These are phyloP conservation scores for Ahaetulla prasina DNA, from an alignment of 2,113 vertebrate genomes.

Conservation along the genomic window DNA sequence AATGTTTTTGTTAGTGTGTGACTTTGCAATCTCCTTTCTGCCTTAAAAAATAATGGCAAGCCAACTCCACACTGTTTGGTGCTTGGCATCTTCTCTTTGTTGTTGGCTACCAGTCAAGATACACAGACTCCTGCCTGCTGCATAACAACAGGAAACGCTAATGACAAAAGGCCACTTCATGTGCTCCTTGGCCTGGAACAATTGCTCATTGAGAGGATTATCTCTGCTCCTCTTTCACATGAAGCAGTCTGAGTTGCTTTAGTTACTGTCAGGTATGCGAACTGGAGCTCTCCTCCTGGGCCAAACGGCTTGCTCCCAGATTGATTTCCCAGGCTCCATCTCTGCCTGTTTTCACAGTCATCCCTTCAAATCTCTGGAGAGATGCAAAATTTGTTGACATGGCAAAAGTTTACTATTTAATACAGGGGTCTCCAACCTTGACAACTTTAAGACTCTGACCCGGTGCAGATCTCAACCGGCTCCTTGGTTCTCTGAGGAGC, in stretches of 20 bases:
- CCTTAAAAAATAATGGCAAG: not conserved
- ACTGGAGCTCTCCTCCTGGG: not conserved
- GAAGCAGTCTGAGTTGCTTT: not conserved
- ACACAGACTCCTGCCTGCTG: constrained; percentile 1
- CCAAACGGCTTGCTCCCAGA: not conserved
- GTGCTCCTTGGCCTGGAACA: constrained; percentile 13
- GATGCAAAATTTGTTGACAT: not conserved
- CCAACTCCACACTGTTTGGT: not conserved
- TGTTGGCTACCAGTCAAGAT: not conserved
- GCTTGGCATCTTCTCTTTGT: not conserved
- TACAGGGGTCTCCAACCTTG: too few relatives aligned
- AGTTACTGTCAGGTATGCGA: not conserved
- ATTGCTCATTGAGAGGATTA: constrained; percentile 4
- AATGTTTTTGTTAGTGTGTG: not conserved
- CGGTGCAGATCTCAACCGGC: too few relatives aligned
- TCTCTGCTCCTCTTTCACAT: constrained; percentile 9
- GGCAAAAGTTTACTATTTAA: not conserved
- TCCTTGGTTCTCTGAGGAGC: too few relatives aligned
- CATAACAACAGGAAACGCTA: constrained; percentile 15
- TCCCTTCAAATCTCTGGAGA: not conserved
- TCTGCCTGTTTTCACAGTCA: not conserved
- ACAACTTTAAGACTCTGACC: too few relatives aligned
- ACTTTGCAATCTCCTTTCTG: not conserved
- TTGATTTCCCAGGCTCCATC: not conserved
- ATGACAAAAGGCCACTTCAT: constrained; percentile 17